Base-by-base conservation (phyloP, 1,140 invertebrate genomes). In the Cecropterus lyciades region DNA sequence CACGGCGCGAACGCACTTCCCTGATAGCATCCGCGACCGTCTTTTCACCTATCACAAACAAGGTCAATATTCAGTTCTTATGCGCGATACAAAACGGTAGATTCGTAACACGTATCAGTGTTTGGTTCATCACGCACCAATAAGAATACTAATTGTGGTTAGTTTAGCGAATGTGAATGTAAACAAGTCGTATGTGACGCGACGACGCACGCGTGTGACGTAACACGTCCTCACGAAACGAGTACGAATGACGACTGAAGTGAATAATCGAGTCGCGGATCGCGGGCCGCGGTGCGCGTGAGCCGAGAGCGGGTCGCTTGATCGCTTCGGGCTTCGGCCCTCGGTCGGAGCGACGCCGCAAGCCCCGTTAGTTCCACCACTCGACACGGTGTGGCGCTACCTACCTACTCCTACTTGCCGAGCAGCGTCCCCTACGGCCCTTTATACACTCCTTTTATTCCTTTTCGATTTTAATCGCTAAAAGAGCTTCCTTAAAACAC, bases 71-170 rank as follows among this genome's bases (percentile, higher is more conserved):
- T 69, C 64, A 86, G 77, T 82, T 78, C 59, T 65, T 70, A 68
- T 60, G 62, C 49, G 62, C 45, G 65, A 67, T 67, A 52, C 33
- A 65, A 73, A 56, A 49, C 53, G 59, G 65, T 73, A 65, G 48
- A 67, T 56, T 70, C 66, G 66, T 69, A 67, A 75, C 73, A 69
- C 69, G 60, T 69, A 53, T 69, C 56, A 73, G 30, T 75, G 72
- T 77, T 79, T 70, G 73, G 80, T 85, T 71, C 85, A 90, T 90
- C 77, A 85, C 84, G 81, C 76, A 85, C 80, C 71, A 80, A 85
- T 86, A 81, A 77, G 73, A 83, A 77, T 75, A 57, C 27, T 64
- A 76, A 72, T 82, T 79, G 60, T 62, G 52, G 60, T 83, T 72
- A 72, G 73, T 72, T 79, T 73, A 69, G 71, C 70, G 60, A 74